A percentile compares a stretch with the other conserved stretches of the same genome.
Conservation (phyloP, 2,113 vertebrate genomes). For the Dascyllus trimaculatus region DNA sequence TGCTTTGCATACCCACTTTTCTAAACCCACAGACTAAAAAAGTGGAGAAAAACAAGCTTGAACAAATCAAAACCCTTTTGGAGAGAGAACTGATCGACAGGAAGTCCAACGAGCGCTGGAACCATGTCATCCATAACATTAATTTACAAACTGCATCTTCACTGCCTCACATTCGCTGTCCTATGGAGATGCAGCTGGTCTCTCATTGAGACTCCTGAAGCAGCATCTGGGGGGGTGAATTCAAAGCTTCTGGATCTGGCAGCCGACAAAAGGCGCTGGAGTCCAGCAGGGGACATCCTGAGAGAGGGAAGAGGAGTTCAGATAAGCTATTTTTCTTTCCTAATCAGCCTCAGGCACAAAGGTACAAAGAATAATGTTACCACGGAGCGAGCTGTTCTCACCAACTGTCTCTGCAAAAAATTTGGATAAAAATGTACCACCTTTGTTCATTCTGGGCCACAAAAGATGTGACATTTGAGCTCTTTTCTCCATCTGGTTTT, state of each 20-base stretch:
- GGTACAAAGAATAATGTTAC: slow-evolving; percentile 37
- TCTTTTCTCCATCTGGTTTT: slow-evolving; percentile 1
- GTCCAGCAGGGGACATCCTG: slow-evolving; percentile 52
- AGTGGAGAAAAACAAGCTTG: too few relatives aligned
- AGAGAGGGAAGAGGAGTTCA: slow-evolving; percentile 48
- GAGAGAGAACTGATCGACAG: not conserved
- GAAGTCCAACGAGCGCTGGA: too few relatives aligned
- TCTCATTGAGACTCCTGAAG: slow-evolving; percentile 30
- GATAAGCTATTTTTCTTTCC: slow-evolving; percentile 35
- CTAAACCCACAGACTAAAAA: too few relatives aligned
- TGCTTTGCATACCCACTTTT: too few relatives aligned
- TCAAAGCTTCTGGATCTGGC: slow-evolving; percentile 64
- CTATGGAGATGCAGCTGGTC: slow-evolving; percentile 44
- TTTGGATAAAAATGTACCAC: slow-evolving; percentile 15
- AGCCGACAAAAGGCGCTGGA: slow-evolving; percentile 33
- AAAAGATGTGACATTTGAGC: not conserved
- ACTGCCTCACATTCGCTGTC: slow-evolving; percentile 8
- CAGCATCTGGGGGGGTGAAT: slow-evolving; percentile 29
- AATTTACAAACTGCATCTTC: slow-evolving; percentile 14
- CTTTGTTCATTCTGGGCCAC: not conserved
- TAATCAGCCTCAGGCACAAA: slow-evolving; percentile 47
- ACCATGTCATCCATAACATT: not conserved
- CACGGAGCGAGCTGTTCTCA: slow-evolving; percentile 12
- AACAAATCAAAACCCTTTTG: too few relatives aligned
- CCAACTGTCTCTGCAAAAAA: slow-evolving; percentile 2